A percentile compares a stretch with the other conserved stretches of the same genome.
Evolutionary conservation across 2,113 vertebrate species (phyloP).

Genomic region (Petrocephalus zakoni): DNA sequence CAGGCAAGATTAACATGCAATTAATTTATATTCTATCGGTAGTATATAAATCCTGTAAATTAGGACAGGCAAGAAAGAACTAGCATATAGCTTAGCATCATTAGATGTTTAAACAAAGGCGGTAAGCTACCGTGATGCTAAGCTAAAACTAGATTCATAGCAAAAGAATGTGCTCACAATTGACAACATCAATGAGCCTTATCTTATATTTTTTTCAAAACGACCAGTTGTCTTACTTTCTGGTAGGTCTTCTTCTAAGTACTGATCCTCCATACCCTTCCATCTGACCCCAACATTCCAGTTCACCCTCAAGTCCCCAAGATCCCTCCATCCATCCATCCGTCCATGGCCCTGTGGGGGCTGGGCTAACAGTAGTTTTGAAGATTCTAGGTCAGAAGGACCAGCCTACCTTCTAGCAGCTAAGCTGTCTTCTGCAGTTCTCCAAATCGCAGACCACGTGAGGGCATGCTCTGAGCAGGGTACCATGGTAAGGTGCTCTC

Average conservation of each 20-base stretch:
- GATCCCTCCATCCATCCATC: neutral
- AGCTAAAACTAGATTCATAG: neutral
- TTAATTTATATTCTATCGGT: neutral
- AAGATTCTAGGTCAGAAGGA: neutral
- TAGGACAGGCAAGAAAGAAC: neutral
- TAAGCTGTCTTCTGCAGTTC: neutral
- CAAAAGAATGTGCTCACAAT: neutral
- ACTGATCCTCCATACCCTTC: neutral
- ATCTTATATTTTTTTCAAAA: neutral
- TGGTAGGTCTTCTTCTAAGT: neutral
- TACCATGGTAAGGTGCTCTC: neutral
- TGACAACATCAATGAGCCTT: neutral
- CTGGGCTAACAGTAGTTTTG: neutral
- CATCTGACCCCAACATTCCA: neutral
- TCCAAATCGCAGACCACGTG: neutral
- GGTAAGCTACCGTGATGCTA: neutral
- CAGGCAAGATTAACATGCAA: neutral
- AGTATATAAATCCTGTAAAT: neutral
- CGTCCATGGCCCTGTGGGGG: neutral
- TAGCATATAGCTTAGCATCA: neutral
- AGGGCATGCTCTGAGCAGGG: neutral
- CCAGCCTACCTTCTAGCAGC: neutral
- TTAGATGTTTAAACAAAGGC: neutral
- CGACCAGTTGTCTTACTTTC: neutral
- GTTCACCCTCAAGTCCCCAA: neutral